These are phyloP conservation scores for Turdus rufiventris DNA, from an alignment of 2,113 vertebrate species.

Conservation along the genomic window DNA sequence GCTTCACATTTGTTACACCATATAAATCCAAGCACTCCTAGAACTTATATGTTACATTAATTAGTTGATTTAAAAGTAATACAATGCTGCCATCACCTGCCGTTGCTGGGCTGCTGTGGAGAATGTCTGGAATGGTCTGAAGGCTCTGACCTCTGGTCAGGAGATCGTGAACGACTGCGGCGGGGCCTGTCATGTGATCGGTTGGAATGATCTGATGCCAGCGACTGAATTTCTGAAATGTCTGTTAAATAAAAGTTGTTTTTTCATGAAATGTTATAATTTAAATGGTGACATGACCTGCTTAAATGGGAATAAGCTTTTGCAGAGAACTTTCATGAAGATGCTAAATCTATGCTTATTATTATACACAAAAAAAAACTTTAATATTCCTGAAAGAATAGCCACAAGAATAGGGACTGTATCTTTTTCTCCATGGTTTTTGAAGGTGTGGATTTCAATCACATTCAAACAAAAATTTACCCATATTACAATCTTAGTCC, in stretches of 20 bases:
- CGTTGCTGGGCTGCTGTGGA: conserved; percentile 92
- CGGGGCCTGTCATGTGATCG: conserved; percentile 91
- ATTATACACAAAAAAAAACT: neutral
- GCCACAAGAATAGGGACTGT: neutral
- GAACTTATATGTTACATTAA: neutral
- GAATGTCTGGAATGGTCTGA: conserved; percentile 96
- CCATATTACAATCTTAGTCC: neutral
- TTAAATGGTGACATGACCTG: conserved; percentile 38
- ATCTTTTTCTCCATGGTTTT: neutral
- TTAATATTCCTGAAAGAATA: neutral
- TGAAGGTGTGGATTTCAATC: neutral
- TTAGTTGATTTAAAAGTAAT: conserved; percentile 23
- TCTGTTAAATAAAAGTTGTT: conserved; percentile 80
- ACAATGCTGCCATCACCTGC: conserved; percentile 81
- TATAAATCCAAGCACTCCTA: neutral
- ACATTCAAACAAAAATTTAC: neutral
- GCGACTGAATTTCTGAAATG: conserved; percentile 99
- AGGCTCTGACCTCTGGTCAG: conserved; percentile 93
- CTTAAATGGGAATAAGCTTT: conserved; percentile 42
- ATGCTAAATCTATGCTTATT: conserved; percentile 1
- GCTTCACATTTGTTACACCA: neutral
- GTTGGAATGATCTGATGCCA: conserved; percentile 97
- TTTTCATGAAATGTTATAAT: conserved; percentile 48
- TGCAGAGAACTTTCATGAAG: conserved; percentile 18
- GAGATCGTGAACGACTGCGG: conserved; percentile 91